Base-by-base conservation (phyloP, 2,888 invertebrate genomes). In the Exocentrus adspersus region DNA sequence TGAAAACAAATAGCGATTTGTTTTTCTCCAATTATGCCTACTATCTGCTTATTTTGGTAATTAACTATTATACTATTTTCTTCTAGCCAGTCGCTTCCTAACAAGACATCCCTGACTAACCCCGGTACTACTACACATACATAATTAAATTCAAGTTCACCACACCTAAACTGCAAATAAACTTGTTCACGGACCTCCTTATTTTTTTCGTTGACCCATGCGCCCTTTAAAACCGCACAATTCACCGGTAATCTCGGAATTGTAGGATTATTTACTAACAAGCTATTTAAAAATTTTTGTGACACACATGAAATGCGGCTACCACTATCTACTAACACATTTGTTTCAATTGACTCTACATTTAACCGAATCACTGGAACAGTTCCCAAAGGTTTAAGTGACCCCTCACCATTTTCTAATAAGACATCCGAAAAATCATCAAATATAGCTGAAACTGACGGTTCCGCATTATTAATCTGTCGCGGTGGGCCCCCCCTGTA, bases 271-370 rank as follows among this genome's bases (percentile, higher is more conserved):
- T 17, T 16, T 21, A 43, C 53, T 7, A 17, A 7, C 16, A 66
- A 19, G 48, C 41, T 17, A 14, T 56, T 41, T 16, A 57, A 50
- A 60, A 63, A 63, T 48, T 21, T 37, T 21, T 66, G 59, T 20
- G 57, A 57, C 20, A 66, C 51, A 9, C 63, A 64, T 30, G 54
- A 51, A 12, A 67, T 24, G 2, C 59, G 56, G 14, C 50, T 51
- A 14, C 67, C 64, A 14, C 57, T 28, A 53, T 67, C 64, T 21
- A 67, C 21, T 30, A 67, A 50, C 43, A 61, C 45, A 14, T 41
- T 17, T n/a, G 50, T 42, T 21, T 16, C 30, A n/a, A 37, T 1
- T 7, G 50, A n/a, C 9, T 56, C 57, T 10, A 65, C 46, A 1
- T 14, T 32, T 19, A 45, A 48, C 5, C 32, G 16, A 17, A 64